Evolutionary conservation across 1,140 invertebrate species (phyloP).

Genomic region (Andricus grossulariae): DNA sequence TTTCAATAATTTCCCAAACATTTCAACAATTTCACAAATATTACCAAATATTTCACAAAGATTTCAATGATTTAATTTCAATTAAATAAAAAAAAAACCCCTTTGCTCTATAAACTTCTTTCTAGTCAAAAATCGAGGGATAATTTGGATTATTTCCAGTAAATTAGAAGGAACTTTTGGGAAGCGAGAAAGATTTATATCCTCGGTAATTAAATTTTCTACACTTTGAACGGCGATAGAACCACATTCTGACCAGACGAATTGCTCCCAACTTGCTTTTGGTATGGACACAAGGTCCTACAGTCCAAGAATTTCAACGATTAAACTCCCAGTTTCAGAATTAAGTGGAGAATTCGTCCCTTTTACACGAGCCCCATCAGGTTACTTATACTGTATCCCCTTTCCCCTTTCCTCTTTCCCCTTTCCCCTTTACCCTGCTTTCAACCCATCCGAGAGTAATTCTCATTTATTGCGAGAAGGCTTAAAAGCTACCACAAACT

Average conservation of each 20-base stretch:
- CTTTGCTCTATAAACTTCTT: too few species aligned
- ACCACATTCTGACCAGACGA: slow-evolving; percentile 25
- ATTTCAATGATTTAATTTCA: too few species aligned
- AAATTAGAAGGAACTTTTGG: too few species aligned
- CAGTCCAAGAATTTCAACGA: slow-evolving; percentile 42
- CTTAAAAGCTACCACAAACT: slow-evolving; percentile 10
- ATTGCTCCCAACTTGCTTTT: neutral
- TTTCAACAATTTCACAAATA: too few species aligned
- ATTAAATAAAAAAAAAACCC: too few species aligned
- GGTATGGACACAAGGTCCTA: neutral
- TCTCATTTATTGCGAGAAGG: slow-evolving; percentile 27
- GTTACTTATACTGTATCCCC: neutral
- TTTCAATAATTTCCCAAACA: too few species aligned
- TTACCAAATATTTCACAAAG: too few species aligned
- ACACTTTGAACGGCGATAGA: slow-evolving; percentile 28
- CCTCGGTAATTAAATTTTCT: slow-evolving; percentile 42
- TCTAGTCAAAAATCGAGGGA: too few species aligned
- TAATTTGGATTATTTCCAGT: too few species aligned
- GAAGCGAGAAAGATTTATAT: slow-evolving; percentile 32
- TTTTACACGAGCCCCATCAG: neutral
- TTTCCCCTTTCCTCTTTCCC: neutral
- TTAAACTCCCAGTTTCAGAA: slow-evolving; percentile 36
- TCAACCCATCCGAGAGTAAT: slow-evolving; percentile 10
- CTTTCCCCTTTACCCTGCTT: neutral
- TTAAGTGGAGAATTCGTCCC: slow-evolving; percentile 16